These are phyloP conservation scores for Sesamia nonagrioides DNA, from an alignment of 1,140 invertebrate genomes.

Conservation along the genomic window DNA sequence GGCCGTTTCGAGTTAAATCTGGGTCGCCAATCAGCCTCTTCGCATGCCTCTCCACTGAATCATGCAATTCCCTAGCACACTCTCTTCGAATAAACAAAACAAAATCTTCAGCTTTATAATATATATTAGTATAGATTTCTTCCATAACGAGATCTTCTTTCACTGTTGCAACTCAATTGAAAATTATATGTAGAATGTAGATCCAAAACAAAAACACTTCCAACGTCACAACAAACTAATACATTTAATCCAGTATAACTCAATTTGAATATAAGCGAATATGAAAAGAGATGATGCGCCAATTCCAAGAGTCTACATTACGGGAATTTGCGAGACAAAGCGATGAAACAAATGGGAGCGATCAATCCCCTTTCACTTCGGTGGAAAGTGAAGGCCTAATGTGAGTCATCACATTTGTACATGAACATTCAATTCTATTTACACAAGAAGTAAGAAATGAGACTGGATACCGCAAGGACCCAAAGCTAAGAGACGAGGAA, in stretches of 20 bases:
- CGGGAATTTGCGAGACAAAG: constrained; percentile 55
- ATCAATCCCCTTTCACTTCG: constrained; percentile 67
- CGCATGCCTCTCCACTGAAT: no score
- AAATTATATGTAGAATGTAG: no score
- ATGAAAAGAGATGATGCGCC: constrained; percentile 44
- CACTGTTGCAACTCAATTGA: no score
- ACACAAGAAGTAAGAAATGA: constrained; percentile 41
- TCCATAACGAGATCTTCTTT: no score
- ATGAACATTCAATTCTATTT: constrained; percentile 73
- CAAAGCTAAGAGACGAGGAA: background rate
- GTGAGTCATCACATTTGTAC: constrained; percentile 82
- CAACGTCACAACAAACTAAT: constrained; percentile 7
- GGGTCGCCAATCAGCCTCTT: no score
- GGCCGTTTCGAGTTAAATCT: no score
- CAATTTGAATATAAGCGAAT: constrained; percentile 48
- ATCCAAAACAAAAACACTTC: no score
- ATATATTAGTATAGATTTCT: no score
- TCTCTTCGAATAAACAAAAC: no score
- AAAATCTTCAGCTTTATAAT: no score
- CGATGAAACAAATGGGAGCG: constrained; percentile 70
- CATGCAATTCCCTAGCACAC: no score
- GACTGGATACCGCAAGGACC: background rate
- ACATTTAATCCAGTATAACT: constrained; percentile 43
- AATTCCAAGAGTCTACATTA: constrained; percentile 13
- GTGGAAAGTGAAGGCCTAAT: constrained; percentile 75